A percentile compares a stretch with the other conserved stretches of the same genome.
Conservation (phyloP, 2,113 vertebrate species). For the Gyps fulvus region DNA sequence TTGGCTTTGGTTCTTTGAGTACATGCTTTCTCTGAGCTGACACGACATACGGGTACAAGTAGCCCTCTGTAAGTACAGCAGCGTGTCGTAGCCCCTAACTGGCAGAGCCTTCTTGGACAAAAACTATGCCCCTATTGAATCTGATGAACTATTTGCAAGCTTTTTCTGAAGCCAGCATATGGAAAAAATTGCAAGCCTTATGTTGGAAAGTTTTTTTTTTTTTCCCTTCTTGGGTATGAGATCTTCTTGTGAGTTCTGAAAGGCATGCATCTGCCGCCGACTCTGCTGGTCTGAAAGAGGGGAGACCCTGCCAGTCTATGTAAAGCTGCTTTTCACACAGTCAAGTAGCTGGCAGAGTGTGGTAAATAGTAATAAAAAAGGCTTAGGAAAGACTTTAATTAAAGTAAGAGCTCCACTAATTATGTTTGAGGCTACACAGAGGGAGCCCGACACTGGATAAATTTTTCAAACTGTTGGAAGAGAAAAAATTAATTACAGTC, state of each 20-base stretch:
- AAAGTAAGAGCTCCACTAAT: not conserved
- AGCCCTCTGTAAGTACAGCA: fast-evolving
- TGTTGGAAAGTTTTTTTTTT: not conserved
- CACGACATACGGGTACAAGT: fast-evolving
- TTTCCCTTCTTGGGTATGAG: not conserved
- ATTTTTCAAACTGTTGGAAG: conserved; percentile 15
- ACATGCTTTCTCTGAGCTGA: not conserved
- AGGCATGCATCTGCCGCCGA: not conserved
- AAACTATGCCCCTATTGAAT: not conserved
- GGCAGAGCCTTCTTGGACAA: not conserved
- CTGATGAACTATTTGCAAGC: not conserved
- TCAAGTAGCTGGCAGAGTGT: not conserved
- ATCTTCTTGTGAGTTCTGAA: not conserved
- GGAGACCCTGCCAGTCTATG: not conserved
- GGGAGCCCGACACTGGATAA: not conserved
- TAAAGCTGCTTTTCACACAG: not conserved
- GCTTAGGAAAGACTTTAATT: not conserved
- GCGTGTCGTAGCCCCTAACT: not conserved
- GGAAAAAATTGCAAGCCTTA: not conserved
- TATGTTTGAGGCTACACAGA: not conserved
- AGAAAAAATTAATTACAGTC: conserved; percentile 17
- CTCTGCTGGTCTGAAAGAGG: not conserved
- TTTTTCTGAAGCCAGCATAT: not conserved
- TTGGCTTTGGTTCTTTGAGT: not conserved
- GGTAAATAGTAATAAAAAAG: not conserved